phyloP scores from a whole-genome alignment of 1,140 invertebrate genomes.

The Neuroterus valhalla region DNA sequence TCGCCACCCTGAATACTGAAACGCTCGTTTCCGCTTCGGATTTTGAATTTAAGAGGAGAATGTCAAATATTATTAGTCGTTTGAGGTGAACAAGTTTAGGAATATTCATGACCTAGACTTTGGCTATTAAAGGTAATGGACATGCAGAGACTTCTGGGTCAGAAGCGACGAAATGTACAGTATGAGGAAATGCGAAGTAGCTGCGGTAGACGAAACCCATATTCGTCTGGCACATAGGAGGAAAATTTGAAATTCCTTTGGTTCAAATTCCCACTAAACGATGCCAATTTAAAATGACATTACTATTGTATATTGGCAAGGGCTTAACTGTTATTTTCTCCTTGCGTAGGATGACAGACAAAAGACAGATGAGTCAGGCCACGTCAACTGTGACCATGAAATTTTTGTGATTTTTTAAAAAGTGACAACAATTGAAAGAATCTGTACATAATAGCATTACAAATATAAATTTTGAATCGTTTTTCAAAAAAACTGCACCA shows the following conservation, averaged over 20 bases:
- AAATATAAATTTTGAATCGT: too few species aligned
- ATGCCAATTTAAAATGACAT: slow-evolving; percentile 8
- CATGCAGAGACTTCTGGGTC: slow-evolving; percentile 1
- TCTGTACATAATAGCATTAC: too few species aligned
- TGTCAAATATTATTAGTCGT: slow-evolving; percentile 3
- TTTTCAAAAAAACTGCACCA: too few species aligned
- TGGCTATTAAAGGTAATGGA: slow-evolving; percentile 12
- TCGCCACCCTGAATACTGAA: too few species aligned
- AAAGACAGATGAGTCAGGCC: too few species aligned
- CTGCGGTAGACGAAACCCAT: neutral
- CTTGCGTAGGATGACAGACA: neutral
- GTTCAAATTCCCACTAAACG: neutral
- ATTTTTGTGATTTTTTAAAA: too few species aligned
- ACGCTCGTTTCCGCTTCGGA: too few species aligned
- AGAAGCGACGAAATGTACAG: neutral
- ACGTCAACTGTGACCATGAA: too few species aligned
- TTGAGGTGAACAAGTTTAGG: neutral
- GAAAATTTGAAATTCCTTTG: slow-evolving; percentile 21
- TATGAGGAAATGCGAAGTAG: neutral
- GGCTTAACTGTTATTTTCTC: neutral
- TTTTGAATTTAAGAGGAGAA: neutral
- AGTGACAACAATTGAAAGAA: too few species aligned
- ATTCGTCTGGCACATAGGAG: neutral
- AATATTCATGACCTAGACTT: neutral
- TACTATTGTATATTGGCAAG: neutral